Evolutionary conservation across 2,797 vertebrate genomes (phyloP), one percentile per base, ranked within the genome.

Genomic region (Pelochelys cantorii): DNA sequence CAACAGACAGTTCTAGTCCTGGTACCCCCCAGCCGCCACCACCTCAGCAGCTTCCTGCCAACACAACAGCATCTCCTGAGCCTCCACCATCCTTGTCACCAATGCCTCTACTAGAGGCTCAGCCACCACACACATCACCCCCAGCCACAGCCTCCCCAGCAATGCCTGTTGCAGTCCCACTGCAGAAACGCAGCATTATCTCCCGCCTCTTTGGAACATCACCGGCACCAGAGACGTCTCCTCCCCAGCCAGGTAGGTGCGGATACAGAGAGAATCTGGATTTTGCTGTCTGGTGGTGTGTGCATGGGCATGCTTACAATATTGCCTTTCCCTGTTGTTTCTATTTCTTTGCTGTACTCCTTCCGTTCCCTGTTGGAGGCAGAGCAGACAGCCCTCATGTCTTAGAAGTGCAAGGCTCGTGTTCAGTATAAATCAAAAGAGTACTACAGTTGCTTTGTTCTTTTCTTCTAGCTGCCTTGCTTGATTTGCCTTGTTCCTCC

Each of bases 1-100:
- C 99, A 0, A 99, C 99, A 0, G 98, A 98, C 95, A 99, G 99
- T 97, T 99, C 99, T 92, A 99, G 99, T 93, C 99, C 99, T 1
- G 97, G 99, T 95, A 99, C 99, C 0, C 99, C 99, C 1, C 99
- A 99, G 95, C 98, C 97, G 0, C 74, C 96, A 0, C 89, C 31
- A 7, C 94, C 96, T 2, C 96, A 94, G 75, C 96, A 84, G 0
- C 94, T 91, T 12, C 60, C 95, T 2, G 55, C 93, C 0, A 52
- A 95, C 54, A 83, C 96, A 7, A 5, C 97, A 0, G 2, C 98
- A 53, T 94, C 98, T 79, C 98, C 98, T 4, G 95, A 97, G 0
- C 96, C 96, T 0, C 62, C 95, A 2, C 62, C 96, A 1, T 84
- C 95, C 0, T 60, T 97, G 0, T 89, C 81, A 60, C 27, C 95